A percentile compares a stretch with the other conserved stretches of the same genome.
Evolutionary conservation across 2,888 invertebrate genomes (phyloP).

Genomic region (Sphecodes monilicornis): DNA sequence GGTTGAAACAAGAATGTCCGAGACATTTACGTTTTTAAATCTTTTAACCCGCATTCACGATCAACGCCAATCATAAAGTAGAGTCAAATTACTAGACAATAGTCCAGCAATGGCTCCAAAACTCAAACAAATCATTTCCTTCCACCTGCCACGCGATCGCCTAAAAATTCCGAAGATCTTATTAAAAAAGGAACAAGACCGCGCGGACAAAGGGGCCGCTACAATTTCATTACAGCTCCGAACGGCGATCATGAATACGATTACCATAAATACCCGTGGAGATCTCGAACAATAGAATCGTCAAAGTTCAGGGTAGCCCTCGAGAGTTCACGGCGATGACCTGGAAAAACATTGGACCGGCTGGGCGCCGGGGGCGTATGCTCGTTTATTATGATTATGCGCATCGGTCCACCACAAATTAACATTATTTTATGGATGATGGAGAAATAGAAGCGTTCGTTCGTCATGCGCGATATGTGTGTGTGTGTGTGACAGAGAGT

Average conservation of each 20-base stretch:
- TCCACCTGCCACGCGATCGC: not conserved
- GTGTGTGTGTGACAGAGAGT: no score
- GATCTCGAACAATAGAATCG: conserved; percentile 11
- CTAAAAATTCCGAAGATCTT: not conserved
- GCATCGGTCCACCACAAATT: conserved; percentile 53
- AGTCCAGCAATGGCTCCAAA: not conserved
- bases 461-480: no score
- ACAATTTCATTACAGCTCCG: conserved; percentile 5
- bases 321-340: not conserved
- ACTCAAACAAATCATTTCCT: not conserved
- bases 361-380: conserved; percentile 1
- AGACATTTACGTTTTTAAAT: not conserved
- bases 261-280: conserved; percentile 20
- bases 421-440: conserved; percentile 59
- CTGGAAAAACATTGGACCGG: conserved; percentile 20
- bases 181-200: not conserved
- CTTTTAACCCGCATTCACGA: not conserved
- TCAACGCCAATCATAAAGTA: no score
- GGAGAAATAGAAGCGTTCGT: conserved; percentile 49
- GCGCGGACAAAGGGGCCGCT: not conserved
- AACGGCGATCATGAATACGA: conserved; percentile 1
- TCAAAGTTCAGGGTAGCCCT: conserved; percentile 18
- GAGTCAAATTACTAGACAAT: not conserved
- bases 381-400: conserved; percentile 49
- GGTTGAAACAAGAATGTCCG: not conserved